Conservation (phyloP, 64 coral and sea anemone species). For the Montipora sp. region DNA sequence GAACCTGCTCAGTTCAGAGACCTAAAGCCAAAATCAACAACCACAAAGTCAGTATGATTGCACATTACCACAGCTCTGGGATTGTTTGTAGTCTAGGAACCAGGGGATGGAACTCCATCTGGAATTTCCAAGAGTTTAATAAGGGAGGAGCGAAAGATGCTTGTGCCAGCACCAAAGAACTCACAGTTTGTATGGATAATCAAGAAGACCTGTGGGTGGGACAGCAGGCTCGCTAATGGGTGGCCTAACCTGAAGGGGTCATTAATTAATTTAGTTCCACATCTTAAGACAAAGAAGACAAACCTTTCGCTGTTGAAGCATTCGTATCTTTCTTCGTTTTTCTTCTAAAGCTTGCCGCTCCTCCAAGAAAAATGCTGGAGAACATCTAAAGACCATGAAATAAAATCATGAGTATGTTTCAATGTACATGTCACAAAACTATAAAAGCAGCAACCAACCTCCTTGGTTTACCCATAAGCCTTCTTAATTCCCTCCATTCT, state of each 20-base stretch:
- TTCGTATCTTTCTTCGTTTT: constrained; percentile 88
- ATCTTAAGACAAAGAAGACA: neutral
- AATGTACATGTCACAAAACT: neutral
- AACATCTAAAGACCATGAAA: constrained; percentile 60
- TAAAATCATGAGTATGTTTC: neutral
- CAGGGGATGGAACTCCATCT: too few relatives aligned
- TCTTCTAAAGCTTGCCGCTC: constrained; percentile 94
- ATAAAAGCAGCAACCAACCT: constrained; percentile 37
- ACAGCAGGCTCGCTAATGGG: too few relatives aligned
- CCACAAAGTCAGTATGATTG: neutral
- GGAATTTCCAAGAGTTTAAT: too few relatives aligned
- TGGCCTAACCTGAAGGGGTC: too few relatives aligned
- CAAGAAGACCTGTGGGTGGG: too few relatives aligned
- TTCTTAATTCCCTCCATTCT: constrained; percentile 96
- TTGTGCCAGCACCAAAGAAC: too few relatives aligned
- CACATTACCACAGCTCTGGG: too few relatives aligned
- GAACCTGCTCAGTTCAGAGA: constrained; percentile 88
- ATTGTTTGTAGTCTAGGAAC: neutral
- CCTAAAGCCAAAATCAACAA: constrained; percentile 19
- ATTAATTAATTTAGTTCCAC: too few relatives aligned
- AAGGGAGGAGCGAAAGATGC: too few relatives aligned
- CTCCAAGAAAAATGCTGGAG: constrained; percentile 93
- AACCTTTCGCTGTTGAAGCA: constrained; percentile 95
- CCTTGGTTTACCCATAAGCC: constrained; percentile 97
- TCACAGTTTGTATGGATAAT: too few relatives aligned